Evolutionary conservation across 35 echinoderm and acorn worm genomes (phyloP).

Genomic region (Chiridota heheva): DNA sequence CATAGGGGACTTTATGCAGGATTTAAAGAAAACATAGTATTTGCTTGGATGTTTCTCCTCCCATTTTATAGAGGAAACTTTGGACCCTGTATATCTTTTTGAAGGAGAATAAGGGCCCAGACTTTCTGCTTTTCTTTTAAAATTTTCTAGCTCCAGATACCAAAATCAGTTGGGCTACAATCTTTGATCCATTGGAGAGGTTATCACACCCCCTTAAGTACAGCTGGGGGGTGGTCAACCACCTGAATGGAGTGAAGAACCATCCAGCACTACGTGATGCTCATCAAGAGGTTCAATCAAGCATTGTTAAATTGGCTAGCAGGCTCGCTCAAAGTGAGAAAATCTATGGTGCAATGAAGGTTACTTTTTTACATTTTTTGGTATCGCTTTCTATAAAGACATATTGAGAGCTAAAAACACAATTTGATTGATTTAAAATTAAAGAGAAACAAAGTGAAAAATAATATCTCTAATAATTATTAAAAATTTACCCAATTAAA

Average conservation of each 20-base stretch:
- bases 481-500: no score
- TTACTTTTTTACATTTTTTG: neutral
- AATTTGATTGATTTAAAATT: no score
- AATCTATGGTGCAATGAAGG: slow-evolving; percentile 88
- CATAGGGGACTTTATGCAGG: no score
- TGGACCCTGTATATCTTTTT: neutral
- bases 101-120: no score
- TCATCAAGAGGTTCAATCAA: slow-evolving; percentile 68
- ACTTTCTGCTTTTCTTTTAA: slow-evolving; percentile 4
- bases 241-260: slow-evolving; percentile 81
- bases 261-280: slow-evolving; percentile 63
- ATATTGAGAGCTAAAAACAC: no score
- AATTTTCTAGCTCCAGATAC: slow-evolving; percentile 24
- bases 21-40: neutral
- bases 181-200: slow-evolving; percentile 69
- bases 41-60: neutral
- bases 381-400: neutral
- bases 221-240: slow-evolving; percentile 75
- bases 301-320: slow-evolving; percentile 62
- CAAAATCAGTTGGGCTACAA: slow-evolving; percentile 46
- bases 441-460: no score
- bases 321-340: slow-evolving; percentile 67
- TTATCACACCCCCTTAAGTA: slow-evolving; percentile 59
- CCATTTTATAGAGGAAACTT: neutral
- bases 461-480: no score